Percentiles rank a stretch among this genome's conserved stretches.
These are phyloP conservation scores for Hippocampus abdominalis DNA, from an alignment of 2,113 vertebrate genomes.

Conservation along the genomic window DNA sequence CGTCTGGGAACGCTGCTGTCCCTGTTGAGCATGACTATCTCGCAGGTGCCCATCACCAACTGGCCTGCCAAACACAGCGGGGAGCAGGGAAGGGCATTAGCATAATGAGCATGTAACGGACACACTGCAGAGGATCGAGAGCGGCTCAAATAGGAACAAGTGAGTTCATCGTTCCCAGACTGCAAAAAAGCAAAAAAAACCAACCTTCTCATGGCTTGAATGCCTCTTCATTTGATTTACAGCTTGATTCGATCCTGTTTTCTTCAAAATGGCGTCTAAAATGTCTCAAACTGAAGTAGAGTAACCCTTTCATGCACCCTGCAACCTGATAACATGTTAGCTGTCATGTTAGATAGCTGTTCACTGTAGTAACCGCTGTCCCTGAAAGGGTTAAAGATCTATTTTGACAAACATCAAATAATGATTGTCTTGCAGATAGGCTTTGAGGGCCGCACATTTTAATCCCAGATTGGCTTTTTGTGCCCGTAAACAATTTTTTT, in stretches of 20 bases:
- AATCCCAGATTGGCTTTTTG: too few relatives aligned
- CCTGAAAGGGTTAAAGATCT: neutral
- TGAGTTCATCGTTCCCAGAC: constrained; percentile 10
- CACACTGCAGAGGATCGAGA: constrained; percentile 39
- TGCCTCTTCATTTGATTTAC: neutral
- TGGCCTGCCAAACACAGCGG: constrained; percentile 70
- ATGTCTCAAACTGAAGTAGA: neutral
- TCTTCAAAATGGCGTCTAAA: neutral
- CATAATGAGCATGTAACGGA: constrained; percentile 45
- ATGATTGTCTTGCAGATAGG: too few relatives aligned
- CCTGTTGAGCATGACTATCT: constrained; percentile 81
- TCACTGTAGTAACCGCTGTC: too few relatives aligned
- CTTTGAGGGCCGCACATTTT: too few relatives aligned
- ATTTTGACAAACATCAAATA: neutral
- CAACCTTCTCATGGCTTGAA: neutral
- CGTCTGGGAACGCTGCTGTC: constrained; percentile 79
- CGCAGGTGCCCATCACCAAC: constrained; percentile 79
- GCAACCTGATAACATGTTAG: too few relatives aligned
- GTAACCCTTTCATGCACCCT: neutral
- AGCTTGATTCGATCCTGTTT: neutral
- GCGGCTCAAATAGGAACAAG: neutral
- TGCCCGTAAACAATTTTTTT: too few relatives aligned
- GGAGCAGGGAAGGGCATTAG: constrained; percentile 26
- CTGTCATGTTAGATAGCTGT: too few relatives aligned
- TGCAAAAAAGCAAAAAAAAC: neutral